Evolutionary conservation across 2,888 invertebrate species (phyloP).

Genomic region (Drosophila birchii): DNA sequence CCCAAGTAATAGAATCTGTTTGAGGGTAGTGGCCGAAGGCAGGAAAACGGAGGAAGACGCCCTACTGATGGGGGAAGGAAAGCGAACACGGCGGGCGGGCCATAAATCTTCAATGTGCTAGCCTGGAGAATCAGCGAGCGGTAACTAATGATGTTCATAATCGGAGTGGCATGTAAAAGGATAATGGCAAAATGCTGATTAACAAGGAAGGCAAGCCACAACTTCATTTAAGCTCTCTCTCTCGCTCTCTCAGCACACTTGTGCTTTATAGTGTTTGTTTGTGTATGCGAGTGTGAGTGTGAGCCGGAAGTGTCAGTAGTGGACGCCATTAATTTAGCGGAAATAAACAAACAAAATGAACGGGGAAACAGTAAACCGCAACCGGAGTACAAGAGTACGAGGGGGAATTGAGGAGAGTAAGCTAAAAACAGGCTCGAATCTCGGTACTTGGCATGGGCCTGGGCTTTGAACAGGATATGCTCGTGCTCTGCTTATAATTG

Average conservation of each 20-base stretch:
- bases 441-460: constrained; percentile 51
- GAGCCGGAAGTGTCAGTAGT: constrained; percentile 71
- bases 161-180: constrained; percentile 77
- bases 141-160: constrained; percentile 79
- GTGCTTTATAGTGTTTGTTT: background rate
- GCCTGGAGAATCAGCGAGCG: constrained; percentile 55
- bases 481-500: constrained; percentile 74
- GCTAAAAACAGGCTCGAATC: constrained; percentile 35
- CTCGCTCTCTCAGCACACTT: constrained; percentile 25
- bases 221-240: constrained; percentile 62
- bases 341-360: constrained; percentile 76
- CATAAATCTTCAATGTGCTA: constrained; percentile 64
- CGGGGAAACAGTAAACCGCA: constrained; percentile 67
- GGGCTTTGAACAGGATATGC: constrained; percentile 70
- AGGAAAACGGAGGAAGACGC: background rate
- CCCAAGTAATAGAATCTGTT: constrained; percentile 45
- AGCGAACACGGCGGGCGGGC: constrained; percentile 46
- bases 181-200: constrained; percentile 69
- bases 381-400: background rate
- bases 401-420: background rate
- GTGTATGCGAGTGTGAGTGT: constrained; percentile 12
- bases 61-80: background rate
- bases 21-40: constrained; percentile 7
- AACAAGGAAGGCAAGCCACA: constrained; percentile 59
- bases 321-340: constrained; percentile 78